These are phyloP conservation scores for Shargacucullia verbasci DNA, from an alignment of 2,888 invertebrate species.

Conservation along the genomic window DNA sequence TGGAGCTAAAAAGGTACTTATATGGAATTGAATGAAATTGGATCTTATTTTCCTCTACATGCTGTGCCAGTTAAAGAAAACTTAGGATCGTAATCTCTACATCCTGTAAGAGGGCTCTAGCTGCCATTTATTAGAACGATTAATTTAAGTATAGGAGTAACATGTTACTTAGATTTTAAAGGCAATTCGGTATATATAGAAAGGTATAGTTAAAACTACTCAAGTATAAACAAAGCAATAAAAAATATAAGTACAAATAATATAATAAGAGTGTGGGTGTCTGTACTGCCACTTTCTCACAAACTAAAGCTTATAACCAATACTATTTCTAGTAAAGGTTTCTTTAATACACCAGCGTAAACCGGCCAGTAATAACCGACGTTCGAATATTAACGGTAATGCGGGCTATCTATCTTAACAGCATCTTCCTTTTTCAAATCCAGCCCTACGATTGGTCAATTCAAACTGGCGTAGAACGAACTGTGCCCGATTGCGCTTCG, in stretches of 20 bases:
- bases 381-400: constrained; percentile 63
- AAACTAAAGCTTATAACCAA: constrained; percentile 27
- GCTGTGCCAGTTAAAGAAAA: constrained; percentile 23
- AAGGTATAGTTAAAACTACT: too few species aligned
- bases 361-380: constrained; percentile 44
- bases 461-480: constrained; percentile 43
- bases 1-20: constrained; percentile 30
- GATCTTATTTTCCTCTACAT: constrained; percentile 22
- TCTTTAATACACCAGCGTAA: constrained; percentile 44
- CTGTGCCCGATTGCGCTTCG: constrained; percentile 54
- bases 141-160: too few species aligned
- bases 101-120: constrained; percentile 1
- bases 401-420: constrained; percentile 63
- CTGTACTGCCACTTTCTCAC: constrained; percentile 23
- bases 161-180: too few species aligned
- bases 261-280: constrained; percentile 16
- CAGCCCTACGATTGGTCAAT: constrained; percentile 60
- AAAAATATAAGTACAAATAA: constrained; percentile 12
- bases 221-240: constrained; percentile 8
- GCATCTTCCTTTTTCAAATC: constrained; percentile 68
- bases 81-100: constrained; percentile 23
- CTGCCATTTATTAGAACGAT: constrained; percentile 2
- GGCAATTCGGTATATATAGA: too few species aligned
- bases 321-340: constrained; percentile 37
- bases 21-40: constrained; percentile 33